phyloP scores from a whole-genome alignment of 2,113 vertebrate species.

The Actinemys pallida region DNA sequence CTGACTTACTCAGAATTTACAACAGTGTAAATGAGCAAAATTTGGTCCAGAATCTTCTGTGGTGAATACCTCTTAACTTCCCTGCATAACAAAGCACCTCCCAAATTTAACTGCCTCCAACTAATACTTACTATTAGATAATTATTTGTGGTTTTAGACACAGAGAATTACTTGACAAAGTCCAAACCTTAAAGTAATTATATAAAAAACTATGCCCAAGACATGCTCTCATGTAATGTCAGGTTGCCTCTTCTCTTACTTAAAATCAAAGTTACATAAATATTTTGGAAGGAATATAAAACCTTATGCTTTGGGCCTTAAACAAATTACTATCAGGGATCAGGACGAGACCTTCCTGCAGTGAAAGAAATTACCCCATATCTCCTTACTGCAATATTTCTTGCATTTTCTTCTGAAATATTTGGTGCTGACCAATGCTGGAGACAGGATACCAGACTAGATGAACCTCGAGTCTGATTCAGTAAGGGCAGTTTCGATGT shows the following conservation, averaged over 20 bases:
- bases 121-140: not conserved
- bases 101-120: not conserved
- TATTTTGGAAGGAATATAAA: not conserved
- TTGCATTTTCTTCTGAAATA: rapidly evolving
- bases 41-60: constrained; percentile 34
- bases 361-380: not conserved
- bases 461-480: not conserved
- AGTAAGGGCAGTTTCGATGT: not conserved
- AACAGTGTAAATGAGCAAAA: not conserved
- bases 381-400: not conserved
- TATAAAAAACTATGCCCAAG: not conserved
- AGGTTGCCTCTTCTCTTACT: not conserved
- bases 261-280: not conserved
- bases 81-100: not conserved
- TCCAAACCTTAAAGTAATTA: not conserved
- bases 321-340: not conserved
- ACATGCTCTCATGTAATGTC: not conserved
- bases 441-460: too few species aligned
- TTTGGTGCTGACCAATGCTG: not conserved
- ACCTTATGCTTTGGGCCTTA: not conserved
- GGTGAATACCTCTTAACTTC: not conserved
- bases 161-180: too few species aligned
- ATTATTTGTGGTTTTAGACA: not conserved
- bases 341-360: not conserved
- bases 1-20: constrained; percentile 19